Base-by-base conservation (phyloP, 2,113 vertebrate species). In the Pipa parva region DNA sequence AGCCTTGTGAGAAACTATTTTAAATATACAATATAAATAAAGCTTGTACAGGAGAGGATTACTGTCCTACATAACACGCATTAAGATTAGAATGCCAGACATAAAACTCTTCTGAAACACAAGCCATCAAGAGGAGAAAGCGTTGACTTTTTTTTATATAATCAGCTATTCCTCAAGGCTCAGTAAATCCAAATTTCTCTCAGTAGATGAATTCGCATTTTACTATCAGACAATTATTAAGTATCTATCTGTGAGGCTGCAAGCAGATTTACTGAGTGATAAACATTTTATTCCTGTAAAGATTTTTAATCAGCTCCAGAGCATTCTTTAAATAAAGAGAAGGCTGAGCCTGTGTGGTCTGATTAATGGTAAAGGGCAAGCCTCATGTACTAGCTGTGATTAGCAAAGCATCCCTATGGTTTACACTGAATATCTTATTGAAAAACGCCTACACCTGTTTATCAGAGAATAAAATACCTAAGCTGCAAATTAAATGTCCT, bases 201-300 rank as follows among this genome's bases (percentile, higher is more conserved):
- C 39, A 68, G 57, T 63, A 63, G 59, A 69, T 76, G 75, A 42
- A 63, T 48, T 29, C 64, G 54, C 36, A 2, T 72, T 54, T 77
- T 37, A 52, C 70, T 77, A 78, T 72, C 71, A 69, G 72, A 73
- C 63, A 9, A 60, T 71, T 51, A 63, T 36, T 68, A 68, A 49
- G 68, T 77, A 69, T 57, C 73, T 57, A 59, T 79, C 73, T 1
- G 1, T 74, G 46, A 48, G 64, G 31, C 51, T 73, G 76, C 73
- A 66, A 72, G 1, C 50, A 65, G 71, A 72, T 72, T 74, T 70
- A 45, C 37, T 49, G 45, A 10, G 18, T 73, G 73, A 75, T 77
- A 73, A 75, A 61, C 42, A 61, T 65, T 67, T 75, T 65, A 63
- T 74, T 74, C 59, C 72, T 77, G 46, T 57, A 72, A 49, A 51